A percentile compares a stretch with the other conserved stretches of the same genome.
Evolutionary conservation across 2,797 vertebrate genomes (phyloP).

Genomic region (Coregonus sp.): DNA sequence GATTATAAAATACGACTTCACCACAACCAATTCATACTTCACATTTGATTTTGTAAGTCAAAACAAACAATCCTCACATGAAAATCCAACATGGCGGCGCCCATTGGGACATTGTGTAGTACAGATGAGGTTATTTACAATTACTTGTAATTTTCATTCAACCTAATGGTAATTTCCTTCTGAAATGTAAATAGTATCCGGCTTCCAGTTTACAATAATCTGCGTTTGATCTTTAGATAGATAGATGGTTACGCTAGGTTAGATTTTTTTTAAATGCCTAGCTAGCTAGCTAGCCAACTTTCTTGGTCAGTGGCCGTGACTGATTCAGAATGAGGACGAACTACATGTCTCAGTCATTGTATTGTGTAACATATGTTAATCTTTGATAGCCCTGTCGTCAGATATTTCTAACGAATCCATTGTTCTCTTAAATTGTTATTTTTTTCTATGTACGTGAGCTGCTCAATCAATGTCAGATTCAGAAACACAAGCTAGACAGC

Average conservation of each 20-base stretch:
- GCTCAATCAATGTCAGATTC: too few relatives aligned
- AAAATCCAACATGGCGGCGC: conserved; percentile 73
- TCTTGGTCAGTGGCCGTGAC: too few relatives aligned
- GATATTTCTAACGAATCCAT: background rate
- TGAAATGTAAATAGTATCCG: background rate
- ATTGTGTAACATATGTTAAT: background rate
- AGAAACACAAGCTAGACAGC: too few relatives aligned
- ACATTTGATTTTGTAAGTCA: too few relatives aligned
- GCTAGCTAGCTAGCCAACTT: too few relatives aligned
- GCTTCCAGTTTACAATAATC: too few relatives aligned
- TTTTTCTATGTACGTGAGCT: background rate
- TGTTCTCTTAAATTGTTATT: background rate
- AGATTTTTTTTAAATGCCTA: too few relatives aligned
- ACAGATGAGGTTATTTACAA: conserved; percentile 65
- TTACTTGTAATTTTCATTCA: background rate
- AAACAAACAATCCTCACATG: fast-evolving
- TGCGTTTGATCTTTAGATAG: too few relatives aligned
- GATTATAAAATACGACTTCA: too few relatives aligned
- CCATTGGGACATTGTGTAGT: conserved; percentile 62
- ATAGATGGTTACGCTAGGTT: too few relatives aligned
- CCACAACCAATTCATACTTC: too few relatives aligned
- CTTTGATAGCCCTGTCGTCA: background rate
- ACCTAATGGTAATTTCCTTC: background rate
- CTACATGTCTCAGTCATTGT: background rate
- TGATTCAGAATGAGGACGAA: too few relatives aligned